Evolutionary conservation across 2,888 invertebrate genomes (phyloP).

Genomic region (Conistra vaccinii): DNA sequence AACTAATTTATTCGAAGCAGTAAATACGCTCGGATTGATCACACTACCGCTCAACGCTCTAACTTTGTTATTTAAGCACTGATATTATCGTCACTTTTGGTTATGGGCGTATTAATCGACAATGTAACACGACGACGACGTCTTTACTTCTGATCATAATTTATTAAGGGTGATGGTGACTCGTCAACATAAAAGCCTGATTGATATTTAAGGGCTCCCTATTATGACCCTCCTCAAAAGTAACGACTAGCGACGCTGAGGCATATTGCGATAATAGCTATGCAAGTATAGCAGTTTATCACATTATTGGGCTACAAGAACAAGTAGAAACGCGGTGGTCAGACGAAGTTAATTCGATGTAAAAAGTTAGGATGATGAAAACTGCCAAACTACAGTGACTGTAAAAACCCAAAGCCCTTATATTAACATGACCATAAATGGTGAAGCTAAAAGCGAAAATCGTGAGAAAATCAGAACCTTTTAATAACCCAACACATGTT

Average conservation of each 20-base stretch:
- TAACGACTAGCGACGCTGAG: slow-evolving; percentile 18
- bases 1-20: slow-evolving; percentile 73
- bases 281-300: not conserved
- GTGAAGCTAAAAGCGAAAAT: slow-evolving; percentile 10
- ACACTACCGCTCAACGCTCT: slow-evolving; percentile 61
- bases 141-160: slow-evolving; percentile 10
- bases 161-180: slow-evolving; percentile 1
- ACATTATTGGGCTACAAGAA: not conserved
- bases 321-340: not conserved
- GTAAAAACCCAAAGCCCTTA: slow-evolving; percentile 2
- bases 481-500: slow-evolving; percentile 17
- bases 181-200: slow-evolving; percentile 38
- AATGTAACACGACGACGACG: slow-evolving; percentile 8
- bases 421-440: not conserved
- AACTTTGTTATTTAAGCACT: slow-evolving; percentile 59
- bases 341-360: not conserved
- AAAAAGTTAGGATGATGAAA: not conserved
- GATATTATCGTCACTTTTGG: slow-evolving; percentile 44
- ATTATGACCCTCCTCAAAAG: slow-evolving; percentile 18
- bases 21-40: slow-evolving; percentile 72
- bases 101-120: slow-evolving; percentile 52
- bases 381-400: not conserved
- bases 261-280: slow-evolving; percentile 1
- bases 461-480: slow-evolving; percentile 52
- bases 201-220: slow-evolving; percentile 18